Percentiles rank a stretch among this genome's conserved stretches.
Conservation (phyloP, 2,888 invertebrate species). For the Agrilus biguttatus region DNA sequence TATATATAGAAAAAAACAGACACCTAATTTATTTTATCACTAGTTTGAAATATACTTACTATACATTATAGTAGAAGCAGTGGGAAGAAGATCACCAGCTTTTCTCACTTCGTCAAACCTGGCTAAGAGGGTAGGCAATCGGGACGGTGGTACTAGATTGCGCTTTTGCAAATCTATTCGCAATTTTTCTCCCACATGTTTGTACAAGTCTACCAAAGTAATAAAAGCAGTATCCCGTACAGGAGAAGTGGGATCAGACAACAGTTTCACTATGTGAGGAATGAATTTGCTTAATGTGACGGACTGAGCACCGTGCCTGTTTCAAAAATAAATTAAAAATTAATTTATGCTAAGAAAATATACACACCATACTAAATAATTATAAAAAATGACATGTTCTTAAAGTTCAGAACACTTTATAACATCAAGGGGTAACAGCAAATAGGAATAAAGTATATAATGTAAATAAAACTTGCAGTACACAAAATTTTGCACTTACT, state of each 20-base stretch:
- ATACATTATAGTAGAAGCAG: slow-evolving; percentile 37
- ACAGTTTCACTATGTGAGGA: slow-evolving; percentile 64
- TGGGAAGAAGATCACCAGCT: slow-evolving; percentile 64
- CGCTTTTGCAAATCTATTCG: slow-evolving; percentile 70
- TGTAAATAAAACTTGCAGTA: too few relatives aligned
- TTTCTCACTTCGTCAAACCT: slow-evolving; percentile 78
- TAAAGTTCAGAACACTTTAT: too few relatives aligned
- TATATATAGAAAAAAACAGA: too few relatives aligned
- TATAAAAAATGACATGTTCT: too few relatives aligned
- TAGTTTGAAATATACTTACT: slow-evolving; percentile 16
- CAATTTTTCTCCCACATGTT: slow-evolving; percentile 83
- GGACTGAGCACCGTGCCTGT: slow-evolving; percentile 73
- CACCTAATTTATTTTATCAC: too few relatives aligned
- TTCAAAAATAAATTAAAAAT: slow-evolving; percentile 14
- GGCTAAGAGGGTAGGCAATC: slow-evolving; percentile 53
- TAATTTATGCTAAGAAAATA: background rate
- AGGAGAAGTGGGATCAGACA: slow-evolving; percentile 74
- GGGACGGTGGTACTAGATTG: slow-evolving; percentile 60
- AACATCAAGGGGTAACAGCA: too few relatives aligned
- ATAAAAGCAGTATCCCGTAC: slow-evolving; percentile 80
- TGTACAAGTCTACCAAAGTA: slow-evolving; percentile 78
- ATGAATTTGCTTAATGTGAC: slow-evolving; percentile 70
- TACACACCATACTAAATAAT: too few relatives aligned
- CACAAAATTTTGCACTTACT: slow-evolving; percentile 44
- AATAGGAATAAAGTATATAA: background rate